Percentiles rank a stretch among this genome's conserved stretches.
Conservation (phyloP, 2,888 invertebrate genomes). For the Epinotia brunnichana region DNA sequence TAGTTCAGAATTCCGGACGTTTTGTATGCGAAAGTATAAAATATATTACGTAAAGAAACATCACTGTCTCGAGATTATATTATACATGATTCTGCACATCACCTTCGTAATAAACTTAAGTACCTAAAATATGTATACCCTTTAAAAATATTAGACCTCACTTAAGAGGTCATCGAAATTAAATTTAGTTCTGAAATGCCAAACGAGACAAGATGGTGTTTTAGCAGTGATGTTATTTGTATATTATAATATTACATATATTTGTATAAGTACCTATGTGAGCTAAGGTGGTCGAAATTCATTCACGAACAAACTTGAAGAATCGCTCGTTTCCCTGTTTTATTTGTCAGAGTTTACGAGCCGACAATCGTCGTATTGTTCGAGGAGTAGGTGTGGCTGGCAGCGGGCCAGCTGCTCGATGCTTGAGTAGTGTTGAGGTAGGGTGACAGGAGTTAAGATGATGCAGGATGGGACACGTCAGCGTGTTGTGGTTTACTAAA, state of each 20-base stretch:
- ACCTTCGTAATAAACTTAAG: not conserved
- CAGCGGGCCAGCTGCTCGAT: constrained; percentile 25
- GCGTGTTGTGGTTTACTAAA: not conserved
- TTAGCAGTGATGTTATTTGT: too few relatives aligned
- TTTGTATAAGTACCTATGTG: too few relatives aligned
- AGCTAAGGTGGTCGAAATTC: not conserved
- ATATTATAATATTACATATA: not conserved
- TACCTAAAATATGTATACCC: not conserved
- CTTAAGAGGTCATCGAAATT: not conserved
- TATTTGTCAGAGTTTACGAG: constrained; percentile 32
- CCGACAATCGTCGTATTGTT: constrained; percentile 22
- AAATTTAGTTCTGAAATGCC: not conserved
- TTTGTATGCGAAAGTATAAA: not conserved
- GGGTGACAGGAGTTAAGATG: constrained; percentile 1
- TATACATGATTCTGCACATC: too few relatives aligned
- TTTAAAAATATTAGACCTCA: not conserved
- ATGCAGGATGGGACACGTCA: not conserved
- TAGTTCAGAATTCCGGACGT: not conserved
- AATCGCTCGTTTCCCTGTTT: not conserved
- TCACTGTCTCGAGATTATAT: too few relatives aligned
- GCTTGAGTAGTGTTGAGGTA: constrained; percentile 12
- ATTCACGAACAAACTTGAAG: constrained; percentile 7
- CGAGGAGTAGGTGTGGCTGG: constrained; percentile 37
- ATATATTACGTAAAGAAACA: too few relatives aligned
- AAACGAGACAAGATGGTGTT: not conserved